Percentiles rank a stretch among this genome's conserved stretches.
Conservation (phyloP, 2,888 invertebrate species). For the Limenitis camilla region DNA sequence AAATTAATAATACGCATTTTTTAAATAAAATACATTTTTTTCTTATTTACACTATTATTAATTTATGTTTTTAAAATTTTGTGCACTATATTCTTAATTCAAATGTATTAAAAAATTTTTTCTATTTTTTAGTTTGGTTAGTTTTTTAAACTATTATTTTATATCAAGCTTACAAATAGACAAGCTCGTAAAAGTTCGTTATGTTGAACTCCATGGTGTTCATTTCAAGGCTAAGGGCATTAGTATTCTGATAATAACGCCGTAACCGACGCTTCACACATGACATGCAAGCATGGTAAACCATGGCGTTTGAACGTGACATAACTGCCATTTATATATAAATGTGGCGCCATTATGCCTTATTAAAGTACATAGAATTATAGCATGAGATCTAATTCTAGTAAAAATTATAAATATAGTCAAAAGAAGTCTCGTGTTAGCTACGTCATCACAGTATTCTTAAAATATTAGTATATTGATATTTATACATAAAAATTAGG, state of each 20-base stretch:
- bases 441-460: too few species aligned
- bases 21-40: too few species aligned
- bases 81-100: too few species aligned
- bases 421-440: slow-evolving; percentile 4
- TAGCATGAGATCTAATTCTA: too few species aligned
- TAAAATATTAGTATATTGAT: too few species aligned
- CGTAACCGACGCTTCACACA: slow-evolving; percentile 40
- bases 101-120: too few species aligned
- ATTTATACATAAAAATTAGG: background rate
- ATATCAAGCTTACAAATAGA: background rate
- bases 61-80: too few species aligned
- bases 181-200: slow-evolving; percentile 13
- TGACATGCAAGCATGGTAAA: slow-evolving; percentile 36
- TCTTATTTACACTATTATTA: too few species aligned
- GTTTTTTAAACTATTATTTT: background rate
- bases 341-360: background rate
- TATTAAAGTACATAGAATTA: too few species aligned
- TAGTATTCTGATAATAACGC: slow-evolving; percentile 54
- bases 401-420: too few species aligned
- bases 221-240: slow-evolving; percentile 52
- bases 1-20: too few species aligned
- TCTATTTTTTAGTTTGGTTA: too few species aligned
- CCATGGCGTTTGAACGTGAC: slow-evolving; percentile 23
- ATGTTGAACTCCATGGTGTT: slow-evolving; percentile 12
- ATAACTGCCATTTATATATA: slow-evolving; percentile 22